phyloP scores from a whole-genome alignment of 2,888 invertebrate species.

The Himalopsyche tibetana region DNA sequence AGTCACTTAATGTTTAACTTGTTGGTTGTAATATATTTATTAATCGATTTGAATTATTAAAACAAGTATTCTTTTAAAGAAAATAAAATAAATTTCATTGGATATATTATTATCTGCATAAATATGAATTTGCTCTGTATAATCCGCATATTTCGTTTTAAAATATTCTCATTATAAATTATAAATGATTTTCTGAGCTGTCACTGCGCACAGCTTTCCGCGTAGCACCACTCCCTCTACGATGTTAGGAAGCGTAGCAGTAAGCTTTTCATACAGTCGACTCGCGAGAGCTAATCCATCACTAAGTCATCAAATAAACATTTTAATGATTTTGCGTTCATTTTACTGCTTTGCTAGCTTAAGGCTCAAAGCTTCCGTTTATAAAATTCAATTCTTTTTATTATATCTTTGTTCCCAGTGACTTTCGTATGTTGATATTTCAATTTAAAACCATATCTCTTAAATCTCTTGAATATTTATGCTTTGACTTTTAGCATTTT shows the following conservation, averaged over 20 bases:
- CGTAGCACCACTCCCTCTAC: constrained; percentile 20
- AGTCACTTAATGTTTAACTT: too few relatives aligned
- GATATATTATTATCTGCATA: too few relatives aligned
- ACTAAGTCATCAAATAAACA: constrained; percentile 29
- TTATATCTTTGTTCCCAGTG: neutral
- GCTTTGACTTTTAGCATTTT: too few relatives aligned
- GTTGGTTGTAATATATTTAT: too few relatives aligned
- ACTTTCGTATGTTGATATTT: constrained; percentile 8
- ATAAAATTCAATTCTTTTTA: neutral
- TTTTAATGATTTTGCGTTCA: constrained; percentile 1
- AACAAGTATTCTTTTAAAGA: too few relatives aligned
- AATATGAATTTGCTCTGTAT: too few relatives aligned
- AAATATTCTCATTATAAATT: too few relatives aligned
- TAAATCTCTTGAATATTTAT: too few relatives aligned
- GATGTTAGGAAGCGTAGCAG: neutral
- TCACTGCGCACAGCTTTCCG: neutral
- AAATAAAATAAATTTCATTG: too few relatives aligned
- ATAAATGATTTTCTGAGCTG: neutral
- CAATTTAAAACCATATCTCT: neutral
- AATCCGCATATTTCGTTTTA: too few relatives aligned
- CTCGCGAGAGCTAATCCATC: constrained; percentile 27
- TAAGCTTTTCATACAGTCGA: neutral
- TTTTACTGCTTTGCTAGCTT: neutral
- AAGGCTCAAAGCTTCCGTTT: neutral
- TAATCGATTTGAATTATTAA: too few relatives aligned